These are phyloP conservation scores for Odontesthes bonariensis DNA, from an alignment of 2,113 vertebrate genomes.

Conservation along the genomic window DNA sequence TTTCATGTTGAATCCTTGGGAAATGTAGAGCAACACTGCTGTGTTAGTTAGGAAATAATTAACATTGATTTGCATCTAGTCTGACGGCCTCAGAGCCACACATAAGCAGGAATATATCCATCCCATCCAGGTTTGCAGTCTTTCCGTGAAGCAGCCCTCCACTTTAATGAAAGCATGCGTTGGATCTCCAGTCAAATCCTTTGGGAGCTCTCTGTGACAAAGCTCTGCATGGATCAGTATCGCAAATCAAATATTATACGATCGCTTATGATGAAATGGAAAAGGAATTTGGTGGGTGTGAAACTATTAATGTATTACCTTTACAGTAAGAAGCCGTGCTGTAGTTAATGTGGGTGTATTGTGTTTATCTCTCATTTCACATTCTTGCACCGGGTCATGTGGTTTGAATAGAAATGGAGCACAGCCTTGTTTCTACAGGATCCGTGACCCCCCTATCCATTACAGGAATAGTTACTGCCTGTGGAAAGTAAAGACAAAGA, in stretches of 20 bases:
- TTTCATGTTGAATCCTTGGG: constrained; percentile 33
- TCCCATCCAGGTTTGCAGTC: constrained; percentile 16
- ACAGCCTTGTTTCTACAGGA: constrained; percentile 46
- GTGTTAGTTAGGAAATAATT: constrained; percentile 21
- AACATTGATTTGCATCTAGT: constrained; percentile 7
- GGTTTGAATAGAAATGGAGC: constrained; percentile 40
- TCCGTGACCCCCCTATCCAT: constrained; percentile 59
- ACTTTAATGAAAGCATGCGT: background rate
- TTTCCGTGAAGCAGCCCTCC: background rate
- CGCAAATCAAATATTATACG: constrained; percentile 14
- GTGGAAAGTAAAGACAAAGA: constrained; percentile 45
- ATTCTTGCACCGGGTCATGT: constrained; percentile 22
- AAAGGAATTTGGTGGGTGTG: background rate
- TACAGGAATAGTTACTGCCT: constrained; percentile 62
- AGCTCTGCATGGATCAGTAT: background rate
- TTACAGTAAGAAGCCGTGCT: background rate
- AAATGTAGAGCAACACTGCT: constrained; percentile 5
- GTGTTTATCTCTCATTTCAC: constrained; percentile 11
- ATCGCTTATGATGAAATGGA: background rate
- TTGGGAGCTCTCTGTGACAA: background rate
- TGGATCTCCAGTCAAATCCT: background rate
- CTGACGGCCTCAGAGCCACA: constrained; percentile 8
- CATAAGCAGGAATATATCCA: background rate
- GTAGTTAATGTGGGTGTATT: background rate
- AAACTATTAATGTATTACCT: background rate